Evolutionary conservation across 2,797 vertebrate genomes (phyloP).

Genomic region (Muscicapa comitata): DNA sequence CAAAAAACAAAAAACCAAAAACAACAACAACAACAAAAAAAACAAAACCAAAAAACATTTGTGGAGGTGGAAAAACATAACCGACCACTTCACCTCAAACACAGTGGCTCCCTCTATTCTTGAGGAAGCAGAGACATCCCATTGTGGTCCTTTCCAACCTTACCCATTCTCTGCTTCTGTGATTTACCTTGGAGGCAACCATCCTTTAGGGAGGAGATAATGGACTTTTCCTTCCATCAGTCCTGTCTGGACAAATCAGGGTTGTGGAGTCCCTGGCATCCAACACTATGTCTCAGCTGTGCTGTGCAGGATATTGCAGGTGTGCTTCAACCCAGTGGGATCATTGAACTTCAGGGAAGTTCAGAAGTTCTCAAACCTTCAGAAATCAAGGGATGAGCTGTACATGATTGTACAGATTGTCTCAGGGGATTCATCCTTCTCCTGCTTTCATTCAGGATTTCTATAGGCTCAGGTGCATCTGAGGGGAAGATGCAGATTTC

Average conservation of each 20-base stretch:
- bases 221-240: not conserved
- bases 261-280: no score
- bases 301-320: accelerated
- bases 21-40: not conserved
- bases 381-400: not conserved
- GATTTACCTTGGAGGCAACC: not conserved
- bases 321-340: not conserved
- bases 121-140: not conserved
- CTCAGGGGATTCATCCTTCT: not conserved
- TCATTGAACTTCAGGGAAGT: not conserved
- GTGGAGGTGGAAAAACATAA: not conserved
- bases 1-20: no score
- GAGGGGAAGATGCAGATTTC: not conserved
- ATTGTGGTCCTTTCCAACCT: not conserved
- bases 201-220: not conserved
- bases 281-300: accelerated
- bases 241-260: not conserved
- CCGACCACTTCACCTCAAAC: not conserved
- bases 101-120: not conserved
- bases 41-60: accelerated
- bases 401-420: not conserved
- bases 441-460: not conserved
- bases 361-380: not conserved
- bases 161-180: not conserved
- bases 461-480: not conserved